phyloP scores from a whole-genome alignment of 2,113 vertebrate species.

The Hucho hucho region DNA sequence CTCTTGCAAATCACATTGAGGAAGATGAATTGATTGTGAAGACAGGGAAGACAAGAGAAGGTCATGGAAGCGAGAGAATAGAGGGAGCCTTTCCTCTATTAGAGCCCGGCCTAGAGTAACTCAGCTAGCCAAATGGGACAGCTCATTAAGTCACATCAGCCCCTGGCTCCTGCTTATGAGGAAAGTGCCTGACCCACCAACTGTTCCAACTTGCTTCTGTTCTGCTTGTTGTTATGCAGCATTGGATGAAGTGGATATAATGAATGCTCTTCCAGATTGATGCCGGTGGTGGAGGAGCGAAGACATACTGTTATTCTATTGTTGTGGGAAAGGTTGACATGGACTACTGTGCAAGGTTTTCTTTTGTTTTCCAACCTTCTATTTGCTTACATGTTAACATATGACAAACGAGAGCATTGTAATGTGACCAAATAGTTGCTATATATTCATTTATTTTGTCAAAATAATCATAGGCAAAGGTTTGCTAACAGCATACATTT shows the following conservation, averaged over 20 bases:
- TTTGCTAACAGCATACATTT: slow-evolving; percentile 18
- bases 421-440: too few relatives aligned
- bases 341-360: neutral
- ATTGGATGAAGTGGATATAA: slow-evolving; percentile 33
- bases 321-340: neutral
- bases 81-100: slow-evolving; percentile 32
- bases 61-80: slow-evolving; percentile 24
- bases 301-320: neutral
- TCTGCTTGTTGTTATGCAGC: slow-evolving; percentile 21
- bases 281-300: neutral
- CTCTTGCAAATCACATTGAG: slow-evolving; percentile 41
- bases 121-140: slow-evolving; percentile 49
- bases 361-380: too few relatives aligned
- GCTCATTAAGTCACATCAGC: slow-evolving; percentile 63
- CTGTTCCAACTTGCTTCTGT: slow-evolving; percentile 20
- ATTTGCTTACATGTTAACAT: neutral
- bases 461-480: slow-evolving; percentile 7
- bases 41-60: slow-evolving; percentile 17
- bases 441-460: neutral
- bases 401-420: neutral
- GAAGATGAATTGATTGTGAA: slow-evolving; percentile 47
- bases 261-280: slow-evolving; percentile 12
- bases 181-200: slow-evolving; percentile 35
- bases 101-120: slow-evolving; percentile 45
- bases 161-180: slow-evolving; percentile 48